Percentiles rank a stretch among this genome's conserved stretches.
Evolutionary conservation across 35 echinoderm and acorn worm species (phyloP).

Genomic region (Anneissia japonica): DNA sequence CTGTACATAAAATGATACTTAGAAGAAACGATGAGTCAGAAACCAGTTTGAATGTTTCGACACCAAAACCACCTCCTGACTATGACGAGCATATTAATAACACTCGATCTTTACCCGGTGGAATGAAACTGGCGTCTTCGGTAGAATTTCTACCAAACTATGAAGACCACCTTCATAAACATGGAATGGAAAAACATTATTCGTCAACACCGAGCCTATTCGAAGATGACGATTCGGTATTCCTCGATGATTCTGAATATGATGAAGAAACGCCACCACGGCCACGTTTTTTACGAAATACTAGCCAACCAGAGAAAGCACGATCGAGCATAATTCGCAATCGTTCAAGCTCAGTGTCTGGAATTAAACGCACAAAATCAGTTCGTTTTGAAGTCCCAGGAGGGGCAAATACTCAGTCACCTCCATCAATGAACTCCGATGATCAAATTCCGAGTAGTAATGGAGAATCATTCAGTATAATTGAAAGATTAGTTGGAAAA

Average conservation of each 20-base stretch:
- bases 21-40: not conserved
- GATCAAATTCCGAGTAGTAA: not conserved
- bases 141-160: not conserved
- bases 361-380: not conserved
- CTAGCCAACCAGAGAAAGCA: not conserved
- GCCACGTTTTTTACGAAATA: not conserved
- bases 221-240: not conserved
- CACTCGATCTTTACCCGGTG: not conserved
- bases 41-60: not conserved
- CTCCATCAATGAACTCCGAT: not conserved
- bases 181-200: not conserved
- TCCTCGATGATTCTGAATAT: not conserved
- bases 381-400: not conserved
- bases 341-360: not conserved
- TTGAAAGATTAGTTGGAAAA: not conserved
- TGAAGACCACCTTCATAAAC: not conserved
- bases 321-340: not conserved
- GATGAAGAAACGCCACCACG: not conserved
- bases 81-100: too few relatives aligned
- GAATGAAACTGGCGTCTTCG: not conserved
- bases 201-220: not conserved
- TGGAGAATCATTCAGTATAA: not conserved
- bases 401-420: not conserved
- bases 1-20: not conserved
- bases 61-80: not conserved